These are phyloP conservation scores for Microtus oregoni DNA, from an alignment of 2,113 vertebrate genomes.

Conservation along the genomic window DNA sequence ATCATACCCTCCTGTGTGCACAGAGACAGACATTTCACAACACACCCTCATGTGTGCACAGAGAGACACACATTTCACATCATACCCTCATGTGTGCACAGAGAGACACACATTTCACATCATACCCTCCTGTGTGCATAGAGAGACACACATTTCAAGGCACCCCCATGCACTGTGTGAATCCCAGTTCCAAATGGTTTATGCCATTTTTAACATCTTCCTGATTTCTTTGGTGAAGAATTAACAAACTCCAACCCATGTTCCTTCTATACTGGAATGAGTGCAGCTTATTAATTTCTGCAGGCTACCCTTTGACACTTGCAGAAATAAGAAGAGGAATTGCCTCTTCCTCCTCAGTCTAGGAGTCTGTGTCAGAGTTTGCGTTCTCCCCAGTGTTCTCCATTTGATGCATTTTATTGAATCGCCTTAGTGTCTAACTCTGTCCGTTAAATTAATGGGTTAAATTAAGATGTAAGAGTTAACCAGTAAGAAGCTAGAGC, in stretches of 20 bases:
- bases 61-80: no score
- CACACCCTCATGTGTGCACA: not conserved
- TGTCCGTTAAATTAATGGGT: not conserved
- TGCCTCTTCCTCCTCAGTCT: not conserved
- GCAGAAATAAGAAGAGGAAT: not conserved
- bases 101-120: not conserved
- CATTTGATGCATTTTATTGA: not conserved
- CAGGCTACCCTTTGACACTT: not conserved
- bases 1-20: not conserved
- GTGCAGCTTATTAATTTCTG: not conserved
- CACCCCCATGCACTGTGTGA: not conserved
- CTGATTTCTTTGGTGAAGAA: not conserved
- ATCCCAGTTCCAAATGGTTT: not conserved
- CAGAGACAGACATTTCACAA: not conserved
- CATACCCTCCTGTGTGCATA: not conserved
- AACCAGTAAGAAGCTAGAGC: no score
- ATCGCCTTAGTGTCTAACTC: not conserved
- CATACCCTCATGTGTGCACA: not conserved
- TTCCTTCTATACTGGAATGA: not conserved
- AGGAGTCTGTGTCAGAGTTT: not conserved
- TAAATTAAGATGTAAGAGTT: no score
- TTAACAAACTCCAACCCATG: not conserved
- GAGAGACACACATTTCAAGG: not conserved
- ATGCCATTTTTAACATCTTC: not conserved
- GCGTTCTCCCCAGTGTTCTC: not conserved